Evolutionary conservation across 2,113 vertebrate species (phyloP).

Genomic region (Sylvia atricapilla): DNA sequence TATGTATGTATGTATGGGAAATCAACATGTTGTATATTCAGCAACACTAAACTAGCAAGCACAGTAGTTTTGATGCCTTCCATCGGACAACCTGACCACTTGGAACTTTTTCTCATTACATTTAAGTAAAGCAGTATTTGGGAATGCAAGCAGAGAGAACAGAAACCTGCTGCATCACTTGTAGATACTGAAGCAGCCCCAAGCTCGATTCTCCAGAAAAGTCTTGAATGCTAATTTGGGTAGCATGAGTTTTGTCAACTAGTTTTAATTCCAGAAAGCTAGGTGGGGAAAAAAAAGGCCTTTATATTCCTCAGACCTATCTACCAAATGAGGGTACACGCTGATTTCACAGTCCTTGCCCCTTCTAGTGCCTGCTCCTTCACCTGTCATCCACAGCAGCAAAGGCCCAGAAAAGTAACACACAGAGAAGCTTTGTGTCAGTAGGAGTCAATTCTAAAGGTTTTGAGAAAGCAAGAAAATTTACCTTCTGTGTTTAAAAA

Average conservation of each 20-base stretch:
- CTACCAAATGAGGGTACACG: background rate
- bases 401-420: background rate
- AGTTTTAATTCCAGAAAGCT: background rate
- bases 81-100: background rate
- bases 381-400: background rate
- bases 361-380: background rate
- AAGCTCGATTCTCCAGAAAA: background rate
- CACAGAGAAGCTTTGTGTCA: background rate
- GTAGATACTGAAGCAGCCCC: background rate
- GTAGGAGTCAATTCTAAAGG: background rate
- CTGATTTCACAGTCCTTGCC: background rate
- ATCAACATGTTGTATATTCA: background rate
- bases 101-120: background rate
- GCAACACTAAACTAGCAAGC: background rate
- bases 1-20: background rate
- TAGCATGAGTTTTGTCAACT: background rate
- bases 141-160: background rate
- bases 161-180: background rate
- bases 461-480: background rate
- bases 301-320: background rate
- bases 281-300: background rate
- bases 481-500: background rate
- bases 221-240: background rate
- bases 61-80: background rate
- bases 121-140: background rate